Evolutionary conservation across 2,888 invertebrate genomes (phyloP).

Genomic region (Marasmarcha lunaedactyla): DNA sequence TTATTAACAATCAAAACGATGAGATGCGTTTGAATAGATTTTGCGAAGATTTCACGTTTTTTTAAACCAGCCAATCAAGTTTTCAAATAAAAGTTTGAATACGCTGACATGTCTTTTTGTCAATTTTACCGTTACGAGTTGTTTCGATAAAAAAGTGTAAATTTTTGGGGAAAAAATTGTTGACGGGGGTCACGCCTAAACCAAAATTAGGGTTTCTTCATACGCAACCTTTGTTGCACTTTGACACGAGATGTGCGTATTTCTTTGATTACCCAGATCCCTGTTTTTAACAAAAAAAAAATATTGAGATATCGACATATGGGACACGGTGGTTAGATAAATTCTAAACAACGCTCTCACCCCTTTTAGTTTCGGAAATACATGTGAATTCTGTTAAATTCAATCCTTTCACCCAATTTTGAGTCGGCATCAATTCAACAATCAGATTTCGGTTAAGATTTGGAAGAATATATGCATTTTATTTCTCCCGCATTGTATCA

Average conservation of each 20-base stretch:
- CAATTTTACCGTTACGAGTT: conserved; percentile 46
- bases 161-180: conserved; percentile 49
- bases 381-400: conserved; percentile 42
- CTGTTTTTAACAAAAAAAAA: conserved; percentile 27
- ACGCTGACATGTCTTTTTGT: conserved; percentile 49
- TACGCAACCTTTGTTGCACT: conserved; percentile 60
- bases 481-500: conserved; percentile 23
- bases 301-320: conserved; percentile 56
- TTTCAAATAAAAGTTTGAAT: conserved; percentile 57
- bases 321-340: conserved; percentile 57
- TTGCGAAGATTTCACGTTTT: conserved; percentile 30
- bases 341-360: conserved; percentile 33
- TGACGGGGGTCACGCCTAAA: conserved; percentile 66
- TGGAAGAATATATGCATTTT: too few species aligned
- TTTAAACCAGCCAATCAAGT: conserved; percentile 64
- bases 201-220: conserved; percentile 62
- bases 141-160: conserved; percentile 51
- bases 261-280: conserved; percentile 53
- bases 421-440: background rate
- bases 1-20: conserved; percentile 35
- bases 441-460: background rate
- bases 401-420: conserved; percentile 21
- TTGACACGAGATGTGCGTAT: conserved; percentile 53
- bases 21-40: conserved; percentile 51
- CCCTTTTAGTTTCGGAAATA: conserved; percentile 39